Conservation (phyloP, 2,113 vertebrate species). For the Panthera leo region DNA sequence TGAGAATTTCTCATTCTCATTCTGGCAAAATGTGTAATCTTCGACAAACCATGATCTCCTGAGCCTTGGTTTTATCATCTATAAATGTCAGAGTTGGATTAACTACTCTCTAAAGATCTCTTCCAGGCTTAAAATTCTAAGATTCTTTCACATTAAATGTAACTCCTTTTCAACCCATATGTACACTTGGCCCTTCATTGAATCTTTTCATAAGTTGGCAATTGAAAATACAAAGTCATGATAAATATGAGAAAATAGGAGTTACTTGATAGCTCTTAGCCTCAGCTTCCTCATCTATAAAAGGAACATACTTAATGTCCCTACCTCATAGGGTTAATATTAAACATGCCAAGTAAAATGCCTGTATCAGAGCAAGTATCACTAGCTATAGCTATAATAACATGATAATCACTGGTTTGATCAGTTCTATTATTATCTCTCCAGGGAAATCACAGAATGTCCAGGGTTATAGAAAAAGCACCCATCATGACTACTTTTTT, state of each 20-base stretch:
- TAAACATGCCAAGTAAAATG: background rate
- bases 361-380: background rate
- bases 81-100: constrained; percentile 35
- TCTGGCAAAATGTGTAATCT: constrained; percentile 1
- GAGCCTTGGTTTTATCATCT: constrained; percentile 12
- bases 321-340: background rate
- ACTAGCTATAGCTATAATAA: background rate
- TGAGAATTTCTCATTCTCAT: background rate
- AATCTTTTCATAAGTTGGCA: background rate
- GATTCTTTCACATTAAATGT: constrained; percentile 17
- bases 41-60: background rate
- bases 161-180: background rate
- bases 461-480: background rate
- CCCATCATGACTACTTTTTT: background rate
- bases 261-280: background rate
- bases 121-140: background rate
- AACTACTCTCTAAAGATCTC: constrained; percentile 4
- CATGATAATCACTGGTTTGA: background rate
- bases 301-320: background rate
- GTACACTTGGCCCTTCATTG: background rate
- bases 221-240: background rate
- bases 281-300: background rate
- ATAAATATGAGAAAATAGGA: background rate
- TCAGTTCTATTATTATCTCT: background rate
- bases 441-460: background rate